Evolutionary conservation across 2,113 vertebrate genomes (phyloP).

Genomic region (Daboia siamensis): DNA sequence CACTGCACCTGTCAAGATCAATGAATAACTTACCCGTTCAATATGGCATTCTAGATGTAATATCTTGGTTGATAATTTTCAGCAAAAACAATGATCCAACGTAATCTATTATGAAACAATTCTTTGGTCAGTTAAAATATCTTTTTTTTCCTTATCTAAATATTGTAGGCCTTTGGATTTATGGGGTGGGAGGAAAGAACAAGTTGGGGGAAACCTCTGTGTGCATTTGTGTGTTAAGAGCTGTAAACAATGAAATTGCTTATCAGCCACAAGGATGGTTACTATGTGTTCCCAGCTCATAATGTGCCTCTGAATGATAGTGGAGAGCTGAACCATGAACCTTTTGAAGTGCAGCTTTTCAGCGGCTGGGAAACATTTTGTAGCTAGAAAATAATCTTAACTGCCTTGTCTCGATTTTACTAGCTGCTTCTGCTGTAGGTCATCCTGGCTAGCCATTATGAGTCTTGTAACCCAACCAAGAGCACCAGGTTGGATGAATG

Average conservation of each 20-base stretch:
- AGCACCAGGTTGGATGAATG: neutral
- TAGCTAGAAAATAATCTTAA: neutral
- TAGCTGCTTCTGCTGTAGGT: neutral
- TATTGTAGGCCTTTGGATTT: neutral
- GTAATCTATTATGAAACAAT: neutral
- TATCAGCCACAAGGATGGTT: neutral
- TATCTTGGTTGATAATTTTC: neutral
- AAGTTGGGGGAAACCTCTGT: neutral
- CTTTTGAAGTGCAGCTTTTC: neutral
- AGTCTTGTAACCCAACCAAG: neutral
- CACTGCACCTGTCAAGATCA: neutral
- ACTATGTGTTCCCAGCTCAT: neutral
- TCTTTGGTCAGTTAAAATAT: neutral
- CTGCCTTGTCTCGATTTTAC: neutral
- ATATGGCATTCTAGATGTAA: neutral
- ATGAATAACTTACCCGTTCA: neutral
- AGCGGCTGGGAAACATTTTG: neutral
- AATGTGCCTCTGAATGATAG: neutral
- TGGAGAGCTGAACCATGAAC: neutral
- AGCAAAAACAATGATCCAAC: neutral
- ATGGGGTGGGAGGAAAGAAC: neutral
- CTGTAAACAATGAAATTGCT: neutral
- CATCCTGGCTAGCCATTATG: neutral
- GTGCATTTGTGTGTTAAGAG: neutral
- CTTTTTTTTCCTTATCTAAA: neutral